Evolutionary conservation across 2,888 invertebrate genomes (phyloP).

Genomic region (Athalia cordata): DNA sequence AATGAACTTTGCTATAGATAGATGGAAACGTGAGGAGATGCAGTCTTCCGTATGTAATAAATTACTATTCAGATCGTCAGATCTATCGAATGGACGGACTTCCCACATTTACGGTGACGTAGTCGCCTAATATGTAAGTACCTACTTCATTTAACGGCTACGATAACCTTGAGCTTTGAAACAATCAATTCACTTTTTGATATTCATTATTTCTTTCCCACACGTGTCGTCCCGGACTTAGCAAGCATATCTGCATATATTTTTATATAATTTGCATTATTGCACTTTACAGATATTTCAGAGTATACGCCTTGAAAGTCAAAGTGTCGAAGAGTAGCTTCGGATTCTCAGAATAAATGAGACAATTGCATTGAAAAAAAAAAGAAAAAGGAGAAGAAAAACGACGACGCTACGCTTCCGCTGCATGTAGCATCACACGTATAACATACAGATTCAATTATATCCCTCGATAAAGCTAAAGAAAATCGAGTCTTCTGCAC

Average conservation of each 20-base stretch:
- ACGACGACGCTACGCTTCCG: background rate
- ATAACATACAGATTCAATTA: no score
- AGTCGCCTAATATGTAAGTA: background rate
- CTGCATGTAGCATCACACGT: no score
- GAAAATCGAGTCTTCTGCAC: background rate
- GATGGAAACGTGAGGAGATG: constrained; percentile 1
- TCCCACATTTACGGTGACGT: constrained; percentile 40
- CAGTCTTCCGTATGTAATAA: constrained; percentile 37
- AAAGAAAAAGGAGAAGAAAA: background rate
- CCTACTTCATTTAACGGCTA: no score
- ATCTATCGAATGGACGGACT: constrained; percentile 23
- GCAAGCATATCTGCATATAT: no score
- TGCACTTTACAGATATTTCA: no score
- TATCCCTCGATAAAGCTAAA: no score
- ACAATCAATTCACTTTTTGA: no score
- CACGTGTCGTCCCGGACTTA: no score
- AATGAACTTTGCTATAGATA: constrained; percentile 15
- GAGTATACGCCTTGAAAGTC: background rate
- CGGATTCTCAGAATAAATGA: background rate
- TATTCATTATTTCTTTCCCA: no score
- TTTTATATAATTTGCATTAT: no score
- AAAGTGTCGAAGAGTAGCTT: background rate
- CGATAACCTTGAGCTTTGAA: no score
- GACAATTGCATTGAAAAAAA: background rate
- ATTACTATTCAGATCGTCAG: constrained; percentile 36